phyloP scores from a whole-genome alignment of 2,888 invertebrate genomes.

The Eudemis profundana region DNA sequence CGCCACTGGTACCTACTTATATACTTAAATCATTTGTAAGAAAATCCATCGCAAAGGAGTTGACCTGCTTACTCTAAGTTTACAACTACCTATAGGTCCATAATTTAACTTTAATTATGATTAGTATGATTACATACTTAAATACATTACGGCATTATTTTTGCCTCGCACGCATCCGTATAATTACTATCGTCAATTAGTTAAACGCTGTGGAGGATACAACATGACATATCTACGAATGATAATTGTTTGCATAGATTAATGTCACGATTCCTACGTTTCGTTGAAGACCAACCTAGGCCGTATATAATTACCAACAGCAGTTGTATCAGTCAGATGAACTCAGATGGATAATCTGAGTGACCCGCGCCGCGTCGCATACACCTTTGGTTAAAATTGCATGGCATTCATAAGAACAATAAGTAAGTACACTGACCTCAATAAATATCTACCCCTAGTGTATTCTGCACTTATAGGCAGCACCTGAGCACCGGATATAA shows the following conservation, averaged over 20 bases:
- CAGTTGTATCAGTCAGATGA: not conserved
- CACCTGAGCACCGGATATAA: no score
- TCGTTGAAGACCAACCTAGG: no score
- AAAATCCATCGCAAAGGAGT: no score
- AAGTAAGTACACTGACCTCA: no score
- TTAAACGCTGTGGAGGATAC: constrained; percentile 8
- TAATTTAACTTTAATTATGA: constrained; percentile 8
- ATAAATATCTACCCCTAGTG: no score
- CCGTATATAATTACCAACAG: not conserved
- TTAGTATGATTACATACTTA: constrained; percentile 4
- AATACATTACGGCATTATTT: constrained; percentile 2
- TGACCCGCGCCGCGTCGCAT: not conserved
- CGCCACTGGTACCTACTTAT: no score
- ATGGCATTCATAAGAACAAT: not conserved
- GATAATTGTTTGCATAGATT: constrained; percentile 25
- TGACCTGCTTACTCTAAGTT: no score
- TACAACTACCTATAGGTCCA: not conserved
- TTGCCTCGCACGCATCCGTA: constrained; percentile 10
- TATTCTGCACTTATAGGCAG: no score
- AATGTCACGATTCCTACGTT: constrained; percentile 11
- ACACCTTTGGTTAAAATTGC: not conserved
- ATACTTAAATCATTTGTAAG: no score
- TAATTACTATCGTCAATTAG: constrained; percentile 12
- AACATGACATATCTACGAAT: constrained; percentile 19
- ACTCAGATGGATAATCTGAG: not conserved